Evolutionary conservation across 2,113 vertebrate species (phyloP).

Genomic region (Chaetodon trifascialis): DNA sequence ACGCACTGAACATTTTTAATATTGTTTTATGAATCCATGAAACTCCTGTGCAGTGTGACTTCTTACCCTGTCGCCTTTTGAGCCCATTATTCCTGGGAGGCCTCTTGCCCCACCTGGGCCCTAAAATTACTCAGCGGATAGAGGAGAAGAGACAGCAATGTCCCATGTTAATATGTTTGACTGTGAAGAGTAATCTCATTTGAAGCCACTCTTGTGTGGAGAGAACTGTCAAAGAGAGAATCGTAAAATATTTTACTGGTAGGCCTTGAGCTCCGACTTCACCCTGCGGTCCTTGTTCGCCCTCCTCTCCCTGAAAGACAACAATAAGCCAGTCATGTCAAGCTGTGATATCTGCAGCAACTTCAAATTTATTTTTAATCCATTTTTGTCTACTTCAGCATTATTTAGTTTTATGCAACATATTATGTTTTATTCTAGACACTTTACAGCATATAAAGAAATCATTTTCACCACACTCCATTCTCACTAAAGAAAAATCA

Average conservation of each 20-base stretch:
- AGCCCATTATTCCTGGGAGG: constrained; percentile 89
- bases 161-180: constrained; percentile 52
- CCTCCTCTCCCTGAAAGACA: constrained; percentile 91
- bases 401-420: not conserved
- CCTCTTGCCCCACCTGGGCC: constrained; percentile 91
- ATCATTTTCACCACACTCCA: not conserved
- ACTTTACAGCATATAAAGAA: not conserved
- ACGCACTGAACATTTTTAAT: not conserved
- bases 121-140: constrained; percentile 84
- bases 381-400: not conserved
- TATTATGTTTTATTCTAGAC: not conserved
- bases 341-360: too few relatives aligned
- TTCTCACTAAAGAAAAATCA: not conserved
- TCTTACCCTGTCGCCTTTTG: constrained; percentile 94
- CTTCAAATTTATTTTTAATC: not conserved
- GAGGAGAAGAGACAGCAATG: constrained; percentile 35
- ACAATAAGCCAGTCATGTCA: not conserved
- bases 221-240: not conserved
- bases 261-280: constrained; percentile 92
- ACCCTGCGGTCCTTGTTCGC: constrained; percentile 89
- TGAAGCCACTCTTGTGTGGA: too few relatives aligned
- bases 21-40: not conserved
- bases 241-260: constrained; percentile 89
- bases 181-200: not conserved
- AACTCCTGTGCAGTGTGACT: not conserved